Evolutionary conservation across 2,113 vertebrate species (phyloP).

Genomic region (Rafetus swinhoei): DNA sequence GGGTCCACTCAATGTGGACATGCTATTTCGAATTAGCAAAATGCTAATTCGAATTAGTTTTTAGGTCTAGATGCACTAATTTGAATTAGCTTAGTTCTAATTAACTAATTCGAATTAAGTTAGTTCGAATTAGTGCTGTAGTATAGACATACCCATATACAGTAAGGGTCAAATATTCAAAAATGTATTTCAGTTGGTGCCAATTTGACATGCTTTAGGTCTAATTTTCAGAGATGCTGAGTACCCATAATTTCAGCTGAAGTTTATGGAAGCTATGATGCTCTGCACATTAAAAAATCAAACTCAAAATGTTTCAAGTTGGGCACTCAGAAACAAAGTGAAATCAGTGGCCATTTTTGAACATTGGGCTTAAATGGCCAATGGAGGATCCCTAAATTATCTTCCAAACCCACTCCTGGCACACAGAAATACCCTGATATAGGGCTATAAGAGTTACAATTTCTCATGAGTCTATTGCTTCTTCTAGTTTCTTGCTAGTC

Average conservation of each 20-base stretch:
- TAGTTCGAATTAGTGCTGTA: no score
- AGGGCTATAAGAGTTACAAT: fast-evolving
- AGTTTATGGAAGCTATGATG: not conserved
- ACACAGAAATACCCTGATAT: not conserved
- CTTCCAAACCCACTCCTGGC: not conserved
- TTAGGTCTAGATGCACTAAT: no score
- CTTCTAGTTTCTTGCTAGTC: not conserved
- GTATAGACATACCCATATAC: fast-evolving
- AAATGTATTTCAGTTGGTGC: not conserved
- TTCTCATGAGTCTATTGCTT: not conserved
- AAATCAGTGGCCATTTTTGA: not conserved
- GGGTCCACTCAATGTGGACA: no score
- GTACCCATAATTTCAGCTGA: no score
- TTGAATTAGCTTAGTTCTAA: no score
- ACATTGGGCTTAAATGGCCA: not conserved
- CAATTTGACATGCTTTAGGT: not conserved
- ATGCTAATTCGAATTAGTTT: no score
- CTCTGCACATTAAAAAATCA: not conserved
- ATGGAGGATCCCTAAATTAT: not conserved
- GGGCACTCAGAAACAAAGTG: not conserved
- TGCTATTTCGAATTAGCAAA: no score
- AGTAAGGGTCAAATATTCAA: not conserved
- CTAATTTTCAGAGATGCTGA: not conserved
- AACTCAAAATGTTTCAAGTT: not conserved
- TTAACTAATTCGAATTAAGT: no score